Evolutionary conservation across 2,797 vertebrate genomes (phyloP).

Genomic region (Acipenser oxyrinchus): DNA sequence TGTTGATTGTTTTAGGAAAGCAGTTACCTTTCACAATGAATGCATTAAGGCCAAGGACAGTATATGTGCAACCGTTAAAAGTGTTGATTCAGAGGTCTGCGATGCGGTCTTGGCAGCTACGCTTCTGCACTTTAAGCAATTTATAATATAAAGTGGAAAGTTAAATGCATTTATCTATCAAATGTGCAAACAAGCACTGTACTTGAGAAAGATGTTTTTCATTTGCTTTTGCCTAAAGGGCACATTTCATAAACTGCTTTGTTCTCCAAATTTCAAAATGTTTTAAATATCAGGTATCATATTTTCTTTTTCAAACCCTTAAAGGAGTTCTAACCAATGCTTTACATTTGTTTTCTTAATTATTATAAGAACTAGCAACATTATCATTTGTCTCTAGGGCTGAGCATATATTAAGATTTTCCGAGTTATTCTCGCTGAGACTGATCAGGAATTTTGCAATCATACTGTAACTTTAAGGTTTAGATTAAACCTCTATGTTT

Average conservation of each 20-base stretch:
- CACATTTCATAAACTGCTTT: not conserved
- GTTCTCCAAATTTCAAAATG: too few species aligned
- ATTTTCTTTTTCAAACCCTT: too few species aligned
- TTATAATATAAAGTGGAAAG: slow-evolving; percentile 1
- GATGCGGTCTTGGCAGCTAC: not conserved
- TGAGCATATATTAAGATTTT: too few species aligned
- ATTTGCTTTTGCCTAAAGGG: not conserved
- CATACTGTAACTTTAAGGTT: too few species aligned
- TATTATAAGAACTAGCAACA: too few species aligned
- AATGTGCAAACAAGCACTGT: not conserved
- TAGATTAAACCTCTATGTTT: too few species aligned
- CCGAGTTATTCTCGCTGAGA: too few species aligned
- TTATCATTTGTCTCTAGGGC: too few species aligned
- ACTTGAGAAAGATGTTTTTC: not conserved
- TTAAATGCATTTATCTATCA: not conserved
- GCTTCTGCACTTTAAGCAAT: not conserved
- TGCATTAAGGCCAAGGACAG: not conserved
- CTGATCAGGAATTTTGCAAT: too few species aligned
- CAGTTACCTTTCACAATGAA: not conserved
- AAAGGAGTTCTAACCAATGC: too few species aligned
- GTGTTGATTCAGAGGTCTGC: not conserved
- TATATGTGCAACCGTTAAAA: not conserved
- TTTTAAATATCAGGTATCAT: too few species aligned
- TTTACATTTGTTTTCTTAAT: too few species aligned
- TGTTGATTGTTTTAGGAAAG: not conserved